Evolutionary conservation across 2,113 vertebrate species (phyloP), one percentile per base, ranked within the genome.

Genomic region (Hemichromis elongatus): DNA sequence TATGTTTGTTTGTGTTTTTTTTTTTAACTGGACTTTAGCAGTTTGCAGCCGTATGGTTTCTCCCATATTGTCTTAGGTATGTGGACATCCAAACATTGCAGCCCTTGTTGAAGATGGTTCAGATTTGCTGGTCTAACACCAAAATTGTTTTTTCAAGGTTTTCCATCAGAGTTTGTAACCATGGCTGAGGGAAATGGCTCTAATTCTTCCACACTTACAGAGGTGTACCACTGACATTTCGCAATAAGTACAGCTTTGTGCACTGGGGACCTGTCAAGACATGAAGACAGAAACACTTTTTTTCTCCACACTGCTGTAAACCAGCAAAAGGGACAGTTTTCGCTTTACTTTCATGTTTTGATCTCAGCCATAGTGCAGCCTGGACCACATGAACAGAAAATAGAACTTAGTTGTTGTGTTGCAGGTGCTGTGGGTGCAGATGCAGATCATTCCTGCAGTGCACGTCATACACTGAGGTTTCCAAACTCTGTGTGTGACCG

Each of bases 371-470:
- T 40, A 30, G 37, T 53, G 14, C 26, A 78, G 47, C 24, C 9
- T 13, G 1, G 8, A 61, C 57, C 75, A 40, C 35, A 47, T 7
- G 4, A 18, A 70, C 40, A 53, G 54, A 61, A 87, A 83, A 59
- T 47, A 86, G 52, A 82, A 50, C 8, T n/a, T 30, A 30, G 61
- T 53, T 61, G 81, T 81, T 50, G 59, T 77, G 53, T 33, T 88
- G 87, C 93, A 94, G 92, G 89, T 94, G 91, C 30, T 84, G 91
- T 33, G 88, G 84, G 19, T 9, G 37, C 33, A 47, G 82, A 85
- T 83, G 88, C 81, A 66, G 77, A 86, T 90, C 92, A 92, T 95
- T 90, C 91, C 90, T 92, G 30, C 57, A 61, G 21, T 19, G 26
- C 53, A 28, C 80, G 91, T 94, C 94, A 95, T 83, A 30, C 42